A percentile compares a stretch with the other conserved stretches of the same genome.
Evolutionary conservation across 1,140 invertebrate species (phyloP).

Genomic region (Pogonomyrmex barbatus): DNA sequence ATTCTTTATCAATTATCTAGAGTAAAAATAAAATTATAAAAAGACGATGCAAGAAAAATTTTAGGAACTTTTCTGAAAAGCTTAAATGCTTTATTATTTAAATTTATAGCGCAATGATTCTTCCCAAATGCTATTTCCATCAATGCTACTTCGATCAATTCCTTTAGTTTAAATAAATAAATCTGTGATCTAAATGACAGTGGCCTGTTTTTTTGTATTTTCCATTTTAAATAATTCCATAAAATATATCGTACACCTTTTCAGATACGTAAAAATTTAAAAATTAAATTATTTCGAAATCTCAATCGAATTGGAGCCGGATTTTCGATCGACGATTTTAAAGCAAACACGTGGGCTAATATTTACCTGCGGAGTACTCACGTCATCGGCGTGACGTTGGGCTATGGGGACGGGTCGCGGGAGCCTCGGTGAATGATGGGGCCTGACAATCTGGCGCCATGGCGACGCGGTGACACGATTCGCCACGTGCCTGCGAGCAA

Average conservation of each 20-base stretch:
- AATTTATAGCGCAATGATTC: no score
- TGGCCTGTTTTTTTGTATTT: not conserved
- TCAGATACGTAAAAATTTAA: not conserved
- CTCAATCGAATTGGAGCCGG: not conserved
- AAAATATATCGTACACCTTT: not conserved
- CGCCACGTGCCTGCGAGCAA: slow-evolving; percentile 77
- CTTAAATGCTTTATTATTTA: not conserved
- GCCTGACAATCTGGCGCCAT: slow-evolving; percentile 79
- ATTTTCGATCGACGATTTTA: not conserved
- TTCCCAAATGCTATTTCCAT: no score
- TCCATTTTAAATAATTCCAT: not conserved
- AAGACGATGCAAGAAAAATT: not conserved
- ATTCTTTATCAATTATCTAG: not conserved
- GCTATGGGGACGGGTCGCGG: slow-evolving; percentile 69
- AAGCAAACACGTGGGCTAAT: not conserved
- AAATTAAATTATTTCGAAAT: not conserved
- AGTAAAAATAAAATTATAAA: not conserved
- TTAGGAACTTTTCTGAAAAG: not conserved
- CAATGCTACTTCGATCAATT: not conserved
- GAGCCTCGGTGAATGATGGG: slow-evolving; percentile 79
- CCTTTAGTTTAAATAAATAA: not conserved
- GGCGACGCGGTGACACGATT: slow-evolving; percentile 83
- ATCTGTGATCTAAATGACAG: not conserved
- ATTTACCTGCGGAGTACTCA: slow-evolving; percentile 54
- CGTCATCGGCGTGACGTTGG: slow-evolving; percentile 58